Evolutionary conservation across 1,140 invertebrate genomes (phyloP), one percentile per base, ranked within the genome.

Genomic region (Marisa cornuarietis): DNA sequence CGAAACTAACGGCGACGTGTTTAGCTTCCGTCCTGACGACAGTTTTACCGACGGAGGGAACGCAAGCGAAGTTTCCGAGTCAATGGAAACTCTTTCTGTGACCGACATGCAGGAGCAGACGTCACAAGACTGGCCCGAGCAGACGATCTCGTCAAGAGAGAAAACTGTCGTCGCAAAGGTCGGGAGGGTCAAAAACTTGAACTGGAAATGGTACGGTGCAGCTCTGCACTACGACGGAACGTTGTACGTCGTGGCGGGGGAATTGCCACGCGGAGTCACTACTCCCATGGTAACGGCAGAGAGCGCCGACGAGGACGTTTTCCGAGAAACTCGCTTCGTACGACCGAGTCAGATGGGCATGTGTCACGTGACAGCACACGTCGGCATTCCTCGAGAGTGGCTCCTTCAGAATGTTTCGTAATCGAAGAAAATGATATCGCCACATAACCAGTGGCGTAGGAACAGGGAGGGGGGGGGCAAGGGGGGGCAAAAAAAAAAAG

Each of bases 171-270:
- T 73, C 73, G 31, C 58, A 0, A 26, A 69, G 13, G 63, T 77
- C 4, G 76, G 76, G 1, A 4, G 54, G 4, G 65, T 77, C 26
- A 16, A 24, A 10, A 66, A 52, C 42, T 51, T 77, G 63, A 31
- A 54, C 49, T 77, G 76, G 76, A 77, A 77, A 49, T 77, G 76
- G 76, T 77, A 51, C 65, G 76, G 76, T 3, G 76, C 51, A 18
- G 76, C 76, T 13, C 22, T 49, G 6, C 31, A 51, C 54, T 49
- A 68, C n/a, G 63, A 77, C 5, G 76, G 76, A 51, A 69, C 76
- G 16, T 6, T 77, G 63, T 77, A 77, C 76, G 49, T 77, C 63
- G 49, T 77, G 18, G 76, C 76, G 11, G 76, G 76, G 58, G 63
- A 77, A 18, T 4, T 31, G 24, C 61, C 61, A 9, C n/a, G 22